Percentiles rank a stretch among this genome's conserved stretches.
These are phyloP conservation scores for Sceloporus undulatus DNA, from an alignment of 2,113 vertebrate genomes.

Conservation along the genomic window DNA sequence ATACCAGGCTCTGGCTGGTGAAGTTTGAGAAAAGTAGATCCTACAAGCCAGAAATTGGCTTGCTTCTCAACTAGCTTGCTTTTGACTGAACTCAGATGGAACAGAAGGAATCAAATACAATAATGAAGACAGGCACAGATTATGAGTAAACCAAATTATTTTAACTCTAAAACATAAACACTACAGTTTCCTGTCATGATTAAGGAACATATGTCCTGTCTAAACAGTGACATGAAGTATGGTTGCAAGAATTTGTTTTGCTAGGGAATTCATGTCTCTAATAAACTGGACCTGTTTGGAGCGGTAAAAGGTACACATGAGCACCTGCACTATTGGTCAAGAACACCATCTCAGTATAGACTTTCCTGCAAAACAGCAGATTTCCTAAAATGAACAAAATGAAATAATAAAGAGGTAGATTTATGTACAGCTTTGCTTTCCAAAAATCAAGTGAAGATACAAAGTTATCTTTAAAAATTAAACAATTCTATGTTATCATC, in stretches of 20 bases:
- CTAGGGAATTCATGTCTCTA: background rate
- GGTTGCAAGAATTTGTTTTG: background rate
- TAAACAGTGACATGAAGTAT: rapidly evolving
- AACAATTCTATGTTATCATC: background rate
- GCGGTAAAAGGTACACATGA: slow-evolving; percentile 38
- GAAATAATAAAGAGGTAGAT: rapidly evolving
- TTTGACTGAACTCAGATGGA: background rate
- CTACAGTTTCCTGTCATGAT: background rate
- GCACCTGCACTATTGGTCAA: background rate
- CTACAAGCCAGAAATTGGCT: background rate
- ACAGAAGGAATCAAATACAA: slow-evolving; percentile 1
- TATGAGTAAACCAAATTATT: background rate
- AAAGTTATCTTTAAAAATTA: background rate
- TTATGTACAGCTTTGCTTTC: background rate
- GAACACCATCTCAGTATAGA: slow-evolving; percentile 3
- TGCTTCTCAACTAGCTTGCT: background rate
- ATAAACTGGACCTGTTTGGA: slow-evolving; percentile 31
- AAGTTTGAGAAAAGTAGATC: background rate
- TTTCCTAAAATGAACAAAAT: background rate
- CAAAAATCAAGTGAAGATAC: background rate
- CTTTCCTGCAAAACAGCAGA: background rate
- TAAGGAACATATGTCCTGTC: slow-evolving; percentile 37
- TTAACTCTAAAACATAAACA: slow-evolving; percentile 39
- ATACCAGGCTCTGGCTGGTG: background rate
- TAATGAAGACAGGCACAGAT: background rate